phyloP scores from a whole-genome alignment of 2,797 vertebrate species.

The Mus minutoides region DNA sequence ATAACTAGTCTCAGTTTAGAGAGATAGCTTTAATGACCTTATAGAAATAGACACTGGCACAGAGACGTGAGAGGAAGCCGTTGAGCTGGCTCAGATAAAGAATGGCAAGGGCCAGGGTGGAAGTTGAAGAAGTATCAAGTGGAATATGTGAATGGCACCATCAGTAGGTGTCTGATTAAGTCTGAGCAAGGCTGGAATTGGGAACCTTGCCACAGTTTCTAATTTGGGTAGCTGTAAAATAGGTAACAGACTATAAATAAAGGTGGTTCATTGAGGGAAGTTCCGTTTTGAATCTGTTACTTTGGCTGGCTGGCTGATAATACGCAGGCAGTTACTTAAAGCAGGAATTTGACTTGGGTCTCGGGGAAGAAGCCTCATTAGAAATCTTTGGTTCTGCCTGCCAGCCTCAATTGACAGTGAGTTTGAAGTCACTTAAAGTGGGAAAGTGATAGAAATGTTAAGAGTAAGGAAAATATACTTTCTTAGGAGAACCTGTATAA shows the following conservation, averaged over 20 bases:
- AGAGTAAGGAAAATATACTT: background rate
- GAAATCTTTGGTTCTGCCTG: background rate
- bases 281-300: constrained; percentile 2
- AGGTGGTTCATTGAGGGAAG: background rate
- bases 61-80: background rate
- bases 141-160: background rate
- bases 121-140: background rate
- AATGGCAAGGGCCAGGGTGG: background rate
- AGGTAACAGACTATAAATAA: background rate
- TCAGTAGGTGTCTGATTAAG: background rate
- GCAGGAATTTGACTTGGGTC: background rate
- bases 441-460: background rate
- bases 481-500: background rate
- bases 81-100: background rate
- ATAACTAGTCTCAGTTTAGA: background rate
- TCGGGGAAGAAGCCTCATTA: background rate
- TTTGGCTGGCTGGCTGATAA: constrained; percentile 29
- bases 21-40: background rate
- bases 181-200: background rate
- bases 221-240: background rate
- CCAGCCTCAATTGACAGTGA: background rate
- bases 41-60: background rate
- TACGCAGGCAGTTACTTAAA: background rate
- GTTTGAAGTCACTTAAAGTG: background rate
- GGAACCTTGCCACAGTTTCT: background rate